phyloP scores from a whole-genome alignment of 2,797 vertebrate species.

The Malacoctenus gilli region DNA sequence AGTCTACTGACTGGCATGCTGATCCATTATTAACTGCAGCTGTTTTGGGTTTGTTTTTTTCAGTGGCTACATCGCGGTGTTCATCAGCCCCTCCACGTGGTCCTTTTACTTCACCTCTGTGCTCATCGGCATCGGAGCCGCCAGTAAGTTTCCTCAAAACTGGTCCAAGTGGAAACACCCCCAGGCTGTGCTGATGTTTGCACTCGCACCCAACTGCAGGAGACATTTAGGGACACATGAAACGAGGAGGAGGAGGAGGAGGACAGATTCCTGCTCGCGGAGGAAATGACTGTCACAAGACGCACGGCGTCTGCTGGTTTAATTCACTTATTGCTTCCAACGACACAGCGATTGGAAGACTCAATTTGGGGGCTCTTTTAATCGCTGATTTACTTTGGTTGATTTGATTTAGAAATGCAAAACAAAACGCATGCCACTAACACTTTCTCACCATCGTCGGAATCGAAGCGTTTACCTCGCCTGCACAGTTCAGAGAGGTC shows the following conservation, averaged over 20 bases:
- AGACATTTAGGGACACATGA: too few relatives aligned
- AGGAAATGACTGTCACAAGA: not conserved
- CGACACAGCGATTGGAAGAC: not conserved
- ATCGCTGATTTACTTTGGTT: too few relatives aligned
- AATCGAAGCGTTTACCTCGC: too few relatives aligned
- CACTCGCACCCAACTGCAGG: too few relatives aligned
- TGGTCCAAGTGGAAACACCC: too few relatives aligned
- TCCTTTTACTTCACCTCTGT: slow-evolving; percentile 84
- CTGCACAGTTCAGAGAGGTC: not conserved
- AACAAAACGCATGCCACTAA: too few relatives aligned
- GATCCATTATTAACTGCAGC: not conserved
- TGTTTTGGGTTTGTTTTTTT: too few relatives aligned
- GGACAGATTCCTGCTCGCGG: not conserved
- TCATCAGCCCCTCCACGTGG: slow-evolving; percentile 82
- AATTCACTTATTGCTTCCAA: not conserved
- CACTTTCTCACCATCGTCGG: too few relatives aligned
- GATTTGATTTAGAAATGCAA: too few relatives aligned
- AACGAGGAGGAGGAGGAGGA: too few relatives aligned
- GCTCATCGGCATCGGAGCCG: slow-evolving; percentile 82
- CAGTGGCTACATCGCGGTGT: slow-evolving; percentile 83
- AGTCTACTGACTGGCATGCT: not conserved
- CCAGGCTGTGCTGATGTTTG: too few relatives aligned
- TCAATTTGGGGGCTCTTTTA: not conserved
- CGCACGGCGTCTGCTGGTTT: not conserved
- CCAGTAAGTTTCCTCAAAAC: slow-evolving; percentile 81